Evolutionary conservation across 2,797 vertebrate genomes (phyloP).

Genomic region (Oryzias dopingdopingensis): DNA sequence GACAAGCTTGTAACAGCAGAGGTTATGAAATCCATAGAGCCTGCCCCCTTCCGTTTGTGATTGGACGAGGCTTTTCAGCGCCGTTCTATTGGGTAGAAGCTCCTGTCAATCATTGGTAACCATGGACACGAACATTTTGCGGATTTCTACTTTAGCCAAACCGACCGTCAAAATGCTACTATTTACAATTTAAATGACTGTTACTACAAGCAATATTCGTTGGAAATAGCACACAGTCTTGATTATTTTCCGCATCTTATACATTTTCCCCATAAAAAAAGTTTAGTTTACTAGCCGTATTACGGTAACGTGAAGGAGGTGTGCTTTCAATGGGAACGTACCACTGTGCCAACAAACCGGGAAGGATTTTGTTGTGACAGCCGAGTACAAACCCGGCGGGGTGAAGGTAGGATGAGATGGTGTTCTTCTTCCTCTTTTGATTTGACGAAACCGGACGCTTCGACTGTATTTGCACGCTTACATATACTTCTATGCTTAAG

Average conservation of each 20-base stretch:
- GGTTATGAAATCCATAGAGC: conserved; percentile 7
- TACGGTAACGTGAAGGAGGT: conserved; percentile 30
- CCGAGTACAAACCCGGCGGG: conserved; percentile 65
- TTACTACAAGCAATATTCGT: neutral
- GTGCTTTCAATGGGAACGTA: conserved; percentile 63
- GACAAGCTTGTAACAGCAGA: too few species aligned
- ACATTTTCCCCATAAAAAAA: neutral
- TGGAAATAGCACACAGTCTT: neutral
- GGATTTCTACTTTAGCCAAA: neutral
- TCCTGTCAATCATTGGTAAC: conserved; percentile 36
- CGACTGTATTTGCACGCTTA: neutral
- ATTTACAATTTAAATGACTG: neutral
- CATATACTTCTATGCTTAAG: accelerated
- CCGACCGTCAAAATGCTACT: neutral
- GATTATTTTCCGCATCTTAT: neutral
- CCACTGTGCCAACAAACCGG: conserved; percentile 52
- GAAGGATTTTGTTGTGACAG: conserved; percentile 75
- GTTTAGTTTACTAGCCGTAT: neutral
- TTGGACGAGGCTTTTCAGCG: conserved; percentile 17
- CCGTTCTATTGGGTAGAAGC: conserved; percentile 13
- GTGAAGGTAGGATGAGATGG: conserved; percentile 55
- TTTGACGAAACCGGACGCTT: neutral
- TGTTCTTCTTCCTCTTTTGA: conserved; percentile 9
- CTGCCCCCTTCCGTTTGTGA: conserved; percentile 18
- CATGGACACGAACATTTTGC: conserved; percentile 18